Conservation (phyloP, 30 jellyfish, hydroid and myxozoan genomes). For the Pseudorhiza aurosa region DNA sequence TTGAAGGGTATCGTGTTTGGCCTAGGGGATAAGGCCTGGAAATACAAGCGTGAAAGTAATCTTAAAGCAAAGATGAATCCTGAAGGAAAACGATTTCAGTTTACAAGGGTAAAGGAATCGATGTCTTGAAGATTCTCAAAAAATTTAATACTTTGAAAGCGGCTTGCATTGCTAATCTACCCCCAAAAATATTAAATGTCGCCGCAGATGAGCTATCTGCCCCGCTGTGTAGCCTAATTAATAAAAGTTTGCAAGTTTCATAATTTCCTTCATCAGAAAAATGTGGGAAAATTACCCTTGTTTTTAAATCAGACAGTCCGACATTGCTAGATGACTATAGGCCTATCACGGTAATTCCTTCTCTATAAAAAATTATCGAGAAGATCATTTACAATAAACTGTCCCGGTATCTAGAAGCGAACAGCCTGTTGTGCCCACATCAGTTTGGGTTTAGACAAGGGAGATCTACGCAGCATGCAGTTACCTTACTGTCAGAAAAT, state of each 20-base stretch:
- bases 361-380: neutral
- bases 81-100: slow-evolving; percentile 33
- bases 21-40: slow-evolving; percentile 29
- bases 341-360: slow-evolving; percentile 9
- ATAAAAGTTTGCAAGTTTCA: slow-evolving; percentile 28
- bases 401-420: slow-evolving; percentile 47
- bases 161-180: slow-evolving; percentile 51
- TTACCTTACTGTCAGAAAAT: slow-evolving; percentile 44
- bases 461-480: slow-evolving; percentile 74
- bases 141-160: slow-evolving; percentile 26
- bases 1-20: slow-evolving; percentile 2
- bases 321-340: neutral
- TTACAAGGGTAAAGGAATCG: slow-evolving; percentile 39
- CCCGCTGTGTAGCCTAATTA: slow-evolving; percentile 29
- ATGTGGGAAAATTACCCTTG: slow-evolving; percentile 56
- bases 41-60: slow-evolving; percentile 17
- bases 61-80: slow-evolving; percentile 42
- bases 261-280: slow-evolving; percentile 37
- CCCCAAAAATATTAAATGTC: slow-evolving; percentile 45
- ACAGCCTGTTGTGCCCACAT: slow-evolving; percentile 48
- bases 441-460: slow-evolving; percentile 69
- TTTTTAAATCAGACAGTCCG: slow-evolving; percentile 20
- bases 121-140: slow-evolving; percentile 25
- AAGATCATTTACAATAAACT: slow-evolving; percentile 35
- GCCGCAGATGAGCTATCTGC: slow-evolving; percentile 51